Conservation (phyloP, 1,140 invertebrate species). For the Drosophila tristis region DNA sequence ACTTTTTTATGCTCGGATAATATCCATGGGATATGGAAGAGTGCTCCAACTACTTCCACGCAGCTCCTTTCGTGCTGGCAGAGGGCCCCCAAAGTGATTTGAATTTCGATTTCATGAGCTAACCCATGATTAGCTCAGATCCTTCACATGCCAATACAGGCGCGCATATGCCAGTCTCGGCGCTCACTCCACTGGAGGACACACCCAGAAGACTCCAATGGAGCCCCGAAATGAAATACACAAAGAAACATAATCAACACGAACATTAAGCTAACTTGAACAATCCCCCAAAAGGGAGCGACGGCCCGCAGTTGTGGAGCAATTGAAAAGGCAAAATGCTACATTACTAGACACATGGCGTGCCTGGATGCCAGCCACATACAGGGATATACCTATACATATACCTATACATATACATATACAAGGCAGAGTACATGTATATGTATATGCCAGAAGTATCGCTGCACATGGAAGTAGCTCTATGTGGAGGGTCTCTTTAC, state of each 20-base stretch:
- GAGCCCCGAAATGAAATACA: conserved; percentile 36
- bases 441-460: conserved; percentile 3
- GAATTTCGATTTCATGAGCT: conserved; percentile 65
- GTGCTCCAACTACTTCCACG: too few species aligned
- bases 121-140: conserved; percentile 69
- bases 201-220: conserved; percentile 27
- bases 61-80: too few species aligned
- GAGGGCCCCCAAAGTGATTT: conserved; percentile 17
- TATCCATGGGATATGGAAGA: too few species aligned
- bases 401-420: not conserved
- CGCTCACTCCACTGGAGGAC: conserved; percentile 9
- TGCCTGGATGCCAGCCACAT: conserved; percentile 7
- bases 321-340: conserved; percentile 56
- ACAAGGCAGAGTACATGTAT: too few species aligned
- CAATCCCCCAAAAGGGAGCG: conserved; percentile 20
- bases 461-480: conserved; percentile 11
- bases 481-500: conserved; percentile 43
- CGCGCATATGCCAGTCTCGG: not conserved
- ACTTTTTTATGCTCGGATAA: too few species aligned
- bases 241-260: conserved; percentile 71
- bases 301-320: conserved; percentile 16
- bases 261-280: conserved; percentile 69
- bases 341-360: conserved; percentile 13
- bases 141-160: conserved; percentile 32
- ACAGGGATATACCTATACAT: conserved; percentile 4